These are phyloP conservation scores for Patella pellucida DNA, from an alignment of 2,888 invertebrate species.

Conservation along the genomic window DNA sequence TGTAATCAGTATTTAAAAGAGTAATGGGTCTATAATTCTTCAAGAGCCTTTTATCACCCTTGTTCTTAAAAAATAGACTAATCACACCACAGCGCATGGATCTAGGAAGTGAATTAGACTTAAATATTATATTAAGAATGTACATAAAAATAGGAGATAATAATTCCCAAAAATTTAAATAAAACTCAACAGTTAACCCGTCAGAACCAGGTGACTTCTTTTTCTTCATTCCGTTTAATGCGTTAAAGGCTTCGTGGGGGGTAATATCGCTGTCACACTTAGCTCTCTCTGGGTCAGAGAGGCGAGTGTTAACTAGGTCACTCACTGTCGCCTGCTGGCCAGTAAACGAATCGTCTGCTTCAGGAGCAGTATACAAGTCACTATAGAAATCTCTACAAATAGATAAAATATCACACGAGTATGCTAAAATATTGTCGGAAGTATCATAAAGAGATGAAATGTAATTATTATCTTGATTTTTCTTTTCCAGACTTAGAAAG, in stretches of 20 bases:
- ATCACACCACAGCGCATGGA: background rate
- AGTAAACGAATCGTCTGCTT: background rate
- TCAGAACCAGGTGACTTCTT: background rate
- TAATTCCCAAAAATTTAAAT: background rate
- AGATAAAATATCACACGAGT: background rate
- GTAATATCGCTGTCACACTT: background rate
- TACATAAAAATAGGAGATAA: background rate
- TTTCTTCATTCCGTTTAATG: background rate
- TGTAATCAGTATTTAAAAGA: constrained; percentile 23
- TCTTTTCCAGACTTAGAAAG: constrained; percentile 3
- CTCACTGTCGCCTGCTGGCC: background rate
- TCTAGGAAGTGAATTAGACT: background rate
- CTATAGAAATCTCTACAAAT: background rate
- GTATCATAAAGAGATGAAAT: background rate
- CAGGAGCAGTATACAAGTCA: background rate
- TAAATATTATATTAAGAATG: background rate
- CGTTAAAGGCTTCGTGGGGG: background rate
- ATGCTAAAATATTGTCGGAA: background rate
- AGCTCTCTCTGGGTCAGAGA: background rate
- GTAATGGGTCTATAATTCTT: no score
- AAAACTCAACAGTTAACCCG: background rate
- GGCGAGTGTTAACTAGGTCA: background rate
- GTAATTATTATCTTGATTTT: background rate
- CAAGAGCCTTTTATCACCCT: no score
- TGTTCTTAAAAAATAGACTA: background rate